Evolutionary conservation across 2,113 vertebrate genomes (phyloP).

Genomic region (Eubucco bourcierii): DNA sequence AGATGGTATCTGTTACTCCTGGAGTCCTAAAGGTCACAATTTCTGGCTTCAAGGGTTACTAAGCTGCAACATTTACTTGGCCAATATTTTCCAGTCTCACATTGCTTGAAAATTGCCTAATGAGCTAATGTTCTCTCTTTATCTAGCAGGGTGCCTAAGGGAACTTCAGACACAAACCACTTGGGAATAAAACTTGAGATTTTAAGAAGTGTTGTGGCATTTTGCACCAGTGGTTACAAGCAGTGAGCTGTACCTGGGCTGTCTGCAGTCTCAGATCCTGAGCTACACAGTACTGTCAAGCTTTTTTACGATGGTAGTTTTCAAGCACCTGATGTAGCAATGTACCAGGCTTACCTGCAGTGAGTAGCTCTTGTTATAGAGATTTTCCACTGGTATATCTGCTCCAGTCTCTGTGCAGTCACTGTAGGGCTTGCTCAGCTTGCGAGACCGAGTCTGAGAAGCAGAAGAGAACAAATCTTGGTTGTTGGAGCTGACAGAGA

Average conservation of each 20-base stretch:
- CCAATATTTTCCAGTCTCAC: constrained; percentile 66
- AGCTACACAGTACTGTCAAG: neutral
- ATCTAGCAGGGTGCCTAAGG: constrained; percentile 43
- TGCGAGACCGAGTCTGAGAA: constrained; percentile 77
- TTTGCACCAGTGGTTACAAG: neutral
- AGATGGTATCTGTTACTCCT: constrained; percentile 55
- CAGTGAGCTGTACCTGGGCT: neutral
- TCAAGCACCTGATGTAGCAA: neutral
- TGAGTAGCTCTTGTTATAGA: constrained; percentile 81
- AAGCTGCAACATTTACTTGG: constrained; percentile 63
- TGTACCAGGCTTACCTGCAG: constrained; percentile 72
- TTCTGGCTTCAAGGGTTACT: constrained; percentile 69
- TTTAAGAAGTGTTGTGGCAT: neutral
- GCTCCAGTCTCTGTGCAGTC: constrained; percentile 76
- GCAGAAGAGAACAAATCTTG: neutral
- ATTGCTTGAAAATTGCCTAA: constrained; percentile 63
- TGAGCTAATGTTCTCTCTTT: constrained; percentile 51
- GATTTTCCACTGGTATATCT: constrained; percentile 73
- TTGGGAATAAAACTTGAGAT: constrained; percentile 20
- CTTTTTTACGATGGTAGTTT: neutral
- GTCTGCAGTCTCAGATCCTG: neutral
- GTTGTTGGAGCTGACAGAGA: neutral
- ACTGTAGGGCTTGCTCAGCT: constrained; percentile 81
- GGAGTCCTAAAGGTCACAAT: constrained; percentile 65
- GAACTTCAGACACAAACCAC: constrained; percentile 50